These are phyloP conservation scores for Andinoacara biseriatus DNA, from an alignment of 2,113 vertebrate species.

Conservation along the genomic window DNA sequence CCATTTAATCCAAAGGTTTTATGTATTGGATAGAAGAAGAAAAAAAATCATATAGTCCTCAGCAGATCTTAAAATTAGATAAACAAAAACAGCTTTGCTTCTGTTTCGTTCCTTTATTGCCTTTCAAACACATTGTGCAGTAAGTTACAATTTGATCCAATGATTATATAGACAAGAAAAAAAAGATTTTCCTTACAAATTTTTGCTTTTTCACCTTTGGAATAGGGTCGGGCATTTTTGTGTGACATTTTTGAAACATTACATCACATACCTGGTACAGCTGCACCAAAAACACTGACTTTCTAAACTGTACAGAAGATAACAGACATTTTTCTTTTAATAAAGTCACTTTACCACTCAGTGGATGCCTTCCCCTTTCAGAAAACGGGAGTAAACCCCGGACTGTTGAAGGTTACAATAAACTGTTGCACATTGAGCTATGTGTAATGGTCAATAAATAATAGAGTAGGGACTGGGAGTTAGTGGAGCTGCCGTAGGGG, in stretches of 20 bases:
- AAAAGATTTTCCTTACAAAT: not conserved
- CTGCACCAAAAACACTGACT: not conserved
- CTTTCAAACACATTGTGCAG: not conserved
- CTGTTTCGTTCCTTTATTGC: not conserved
- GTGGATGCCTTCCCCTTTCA: not conserved
- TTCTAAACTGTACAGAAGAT: not conserved
- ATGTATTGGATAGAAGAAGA: not conserved
- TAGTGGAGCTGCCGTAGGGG: slow-evolving; percentile 17
- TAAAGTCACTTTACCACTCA: slow-evolving; percentile 16
- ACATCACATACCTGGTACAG: not conserved
- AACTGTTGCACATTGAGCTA: slow-evolving; percentile 19
- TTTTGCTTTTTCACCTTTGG: not conserved
- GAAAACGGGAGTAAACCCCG: slow-evolving; percentile 18
- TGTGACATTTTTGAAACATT: not conserved
- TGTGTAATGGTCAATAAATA: slow-evolving; percentile 65
- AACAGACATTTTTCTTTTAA: not conserved
- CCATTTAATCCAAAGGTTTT: not conserved
- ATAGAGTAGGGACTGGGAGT: slow-evolving; percentile 54
- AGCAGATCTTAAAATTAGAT: too few relatives aligned
- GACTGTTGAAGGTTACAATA: slow-evolving; percentile 21
- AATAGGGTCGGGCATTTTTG: not conserved
- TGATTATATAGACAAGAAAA: not conserved
- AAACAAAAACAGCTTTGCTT: not conserved
- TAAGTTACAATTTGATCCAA: not conserved
- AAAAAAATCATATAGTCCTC: too few relatives aligned